Base-by-base conservation (phyloP, 2,888 invertebrate species). In the Rhagium mordax region DNA sequence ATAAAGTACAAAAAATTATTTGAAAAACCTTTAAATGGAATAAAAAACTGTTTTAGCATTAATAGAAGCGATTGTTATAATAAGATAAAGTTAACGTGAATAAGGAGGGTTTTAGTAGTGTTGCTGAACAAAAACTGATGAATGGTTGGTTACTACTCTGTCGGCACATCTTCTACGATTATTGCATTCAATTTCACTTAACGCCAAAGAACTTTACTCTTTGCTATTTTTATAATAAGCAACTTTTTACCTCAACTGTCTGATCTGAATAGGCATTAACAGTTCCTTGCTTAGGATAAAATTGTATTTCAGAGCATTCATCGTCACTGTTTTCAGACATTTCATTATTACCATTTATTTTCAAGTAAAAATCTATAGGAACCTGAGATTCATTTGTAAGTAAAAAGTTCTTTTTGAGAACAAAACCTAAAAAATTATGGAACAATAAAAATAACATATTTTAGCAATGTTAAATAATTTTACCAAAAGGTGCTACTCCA, bases 331-430 rank as follows among this genome's bases (percentile, higher is more conserved):
- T 18, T 13, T 48, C 16, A 29, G 48, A 10, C n/a, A 48, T 47
- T 13, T 29, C 62, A n/a, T 21, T 47, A 0, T 88, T 85, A 75
- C 92, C 88, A 68, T 85, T 88, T 13, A 91, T 81, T 21, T 24
- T 41, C 18, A 61, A 47, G 47, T 67, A 21, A 27, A 85, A 86
- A 64, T 88, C 92, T 64, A 93, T 90, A 0, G 90, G 86, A 3
- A 92, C 90, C 59, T 88, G 84, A 0, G 92, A 91, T 68, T 89
- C 88, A 79, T 93, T 93, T 20, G 88, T 87, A 16, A 92, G 88
- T 0, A 86, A 85, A 15, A 92, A 81, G 65, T 88, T 85, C 78
- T 65, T 72, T n/a, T 15, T 48, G 2, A 60, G 60, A 7, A 16
- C n/a, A 5, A 20, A 41, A 15, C 72, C 74, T 72, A 60, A 29